phyloP scores from a whole-genome alignment of 1,140 invertebrate genomes.

The Nephotettix cincticeps region DNA sequence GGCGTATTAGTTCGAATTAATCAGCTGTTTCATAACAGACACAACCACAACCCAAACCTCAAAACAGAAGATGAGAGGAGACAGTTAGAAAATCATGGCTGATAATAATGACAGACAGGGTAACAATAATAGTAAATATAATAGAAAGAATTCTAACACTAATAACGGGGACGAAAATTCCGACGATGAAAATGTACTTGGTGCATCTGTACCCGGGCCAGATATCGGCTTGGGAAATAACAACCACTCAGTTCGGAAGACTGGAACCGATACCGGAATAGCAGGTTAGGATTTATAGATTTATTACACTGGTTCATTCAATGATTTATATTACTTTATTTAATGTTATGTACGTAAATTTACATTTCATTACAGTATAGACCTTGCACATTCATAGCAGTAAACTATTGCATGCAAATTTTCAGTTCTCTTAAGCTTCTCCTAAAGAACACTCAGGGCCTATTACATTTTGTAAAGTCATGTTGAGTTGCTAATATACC shows the following conservation, averaged over 20 bases:
- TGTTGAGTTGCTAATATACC: no score
- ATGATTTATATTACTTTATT: no score
- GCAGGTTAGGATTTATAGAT: constrained; percentile 15
- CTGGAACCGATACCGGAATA: constrained; percentile 11
- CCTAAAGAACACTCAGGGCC: no score
- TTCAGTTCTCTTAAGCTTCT: no score
- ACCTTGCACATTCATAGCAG: no score
- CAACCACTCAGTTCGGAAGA: constrained; percentile 8
- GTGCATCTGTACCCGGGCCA: constrained; percentile 18
- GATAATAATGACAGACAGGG: constrained; percentile 35
- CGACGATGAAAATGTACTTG: constrained; percentile 28
- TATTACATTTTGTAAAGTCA: no score
- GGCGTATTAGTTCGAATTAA: neutral
- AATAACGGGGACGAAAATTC: constrained; percentile 31
- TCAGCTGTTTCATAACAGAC: neutral
- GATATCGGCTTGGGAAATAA: constrained; percentile 35
- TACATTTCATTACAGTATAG: no score
- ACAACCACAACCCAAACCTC: neutral
- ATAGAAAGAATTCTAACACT: constrained; percentile 30
- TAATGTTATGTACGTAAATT: no score
- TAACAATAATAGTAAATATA: constrained; percentile 32
- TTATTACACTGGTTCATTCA: no score
- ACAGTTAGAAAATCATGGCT: no score
- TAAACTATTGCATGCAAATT: no score
- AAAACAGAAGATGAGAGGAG: no score